Evolutionary conservation across 30 jellyfish, hydroid and myxozoan species (phyloP), one percentile per base, ranked within the genome.

Genomic region (Pelagia noctiluca): DNA sequence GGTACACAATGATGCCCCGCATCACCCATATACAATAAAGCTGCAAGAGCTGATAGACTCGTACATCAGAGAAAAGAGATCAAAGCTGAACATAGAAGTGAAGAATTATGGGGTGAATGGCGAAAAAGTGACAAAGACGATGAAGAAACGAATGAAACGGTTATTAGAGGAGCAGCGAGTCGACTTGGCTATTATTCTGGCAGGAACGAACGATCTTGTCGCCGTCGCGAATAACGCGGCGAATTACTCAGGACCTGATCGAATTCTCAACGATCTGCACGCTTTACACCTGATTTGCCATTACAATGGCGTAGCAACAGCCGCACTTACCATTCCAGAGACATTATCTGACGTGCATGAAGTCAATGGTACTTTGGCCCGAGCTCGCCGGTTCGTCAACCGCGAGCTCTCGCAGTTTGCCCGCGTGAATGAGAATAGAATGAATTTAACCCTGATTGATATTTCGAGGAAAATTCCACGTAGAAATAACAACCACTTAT

Each of bases 41-140:
- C 81, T 90, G 50, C 85, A 90, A 62, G 50, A 37, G 52, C 83
- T 42, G 29, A 62, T 83, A 2, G 38, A 83, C 72, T 48, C 52
- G 30, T 38, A 79, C 35, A 29, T 87, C 1, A 50, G 25, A 19
- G 37, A 32, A 35, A 1, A 69, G 60, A 19, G 37, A 16, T 42
- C 89, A 23, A 32, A 29, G 32, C 8, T 61, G 71, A 48, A 75
- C 3, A 34, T 75, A 3, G 63, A 37, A 32, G 92, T 90, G 52
- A 63, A 75, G 52, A 90, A 90, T 61, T 57, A 76, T 36, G 97
- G 97, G 0, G 38, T 57, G 62, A 90, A 96, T 60, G 97, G 97
- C 21, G 92, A 90, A 48, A 19, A 92, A 53, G 66, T 84, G 67
- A 38, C 69, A 22, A 62, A 75, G 37, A 76, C 86, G 26, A 90